Conservation (phyloP, 1,140 invertebrate genomes). For the Musca vetustissima region DNA sequence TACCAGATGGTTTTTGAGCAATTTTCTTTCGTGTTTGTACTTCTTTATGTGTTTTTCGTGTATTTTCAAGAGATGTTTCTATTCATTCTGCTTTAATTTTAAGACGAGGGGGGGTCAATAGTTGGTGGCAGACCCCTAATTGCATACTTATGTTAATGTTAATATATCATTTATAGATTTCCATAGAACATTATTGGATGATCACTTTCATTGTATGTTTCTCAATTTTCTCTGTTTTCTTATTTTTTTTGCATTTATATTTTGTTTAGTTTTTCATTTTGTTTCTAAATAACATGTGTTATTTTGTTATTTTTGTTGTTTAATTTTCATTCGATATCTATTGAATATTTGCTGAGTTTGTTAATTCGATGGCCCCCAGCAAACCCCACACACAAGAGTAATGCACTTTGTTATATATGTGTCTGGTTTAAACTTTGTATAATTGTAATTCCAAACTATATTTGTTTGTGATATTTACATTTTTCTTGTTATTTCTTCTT, state of each 20-base stretch:
- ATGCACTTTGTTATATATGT: neutral
- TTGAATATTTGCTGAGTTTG: constrained; percentile 12
- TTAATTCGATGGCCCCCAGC: neutral
- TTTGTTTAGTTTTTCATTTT: neutral
- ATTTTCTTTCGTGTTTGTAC: neutral
- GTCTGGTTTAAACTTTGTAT: neutral
- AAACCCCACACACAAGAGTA: neutral
- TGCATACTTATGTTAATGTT: too few relatives aligned
- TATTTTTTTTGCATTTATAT: too few relatives aligned
- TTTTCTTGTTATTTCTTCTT: constrained; percentile 18
- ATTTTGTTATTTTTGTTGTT: too few relatives aligned
- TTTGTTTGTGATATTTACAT: constrained; percentile 5
- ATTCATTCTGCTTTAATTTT: neutral
- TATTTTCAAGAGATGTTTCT: neutral
- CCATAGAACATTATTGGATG: neutral
- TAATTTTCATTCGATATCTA: neutral
- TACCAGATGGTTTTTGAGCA: neutral
- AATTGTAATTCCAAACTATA: neutral
- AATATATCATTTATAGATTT: neutral
- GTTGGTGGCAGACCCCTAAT: too few relatives aligned
- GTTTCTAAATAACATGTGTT: constrained; percentile 10
- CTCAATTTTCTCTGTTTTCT: neutral
- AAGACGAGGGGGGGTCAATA: too few relatives aligned
- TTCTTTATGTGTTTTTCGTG: neutral
- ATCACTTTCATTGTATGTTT: neutral